phyloP scores from a whole-genome alignment of 2,888 invertebrate genomes.

The Drosophila ustulata region DNA sequence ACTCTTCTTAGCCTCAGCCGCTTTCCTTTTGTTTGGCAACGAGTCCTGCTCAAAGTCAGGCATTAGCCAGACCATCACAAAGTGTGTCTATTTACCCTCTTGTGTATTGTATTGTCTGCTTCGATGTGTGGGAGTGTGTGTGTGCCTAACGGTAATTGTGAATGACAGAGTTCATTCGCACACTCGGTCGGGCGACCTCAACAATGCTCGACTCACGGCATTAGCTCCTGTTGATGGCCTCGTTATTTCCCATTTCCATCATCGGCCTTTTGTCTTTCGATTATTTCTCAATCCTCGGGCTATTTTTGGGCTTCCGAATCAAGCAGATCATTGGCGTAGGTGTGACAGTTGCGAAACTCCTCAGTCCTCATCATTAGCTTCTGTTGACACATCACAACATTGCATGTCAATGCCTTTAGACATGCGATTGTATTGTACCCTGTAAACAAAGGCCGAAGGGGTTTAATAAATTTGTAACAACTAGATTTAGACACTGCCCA shows the following conservation, averaged over 20 bases:
- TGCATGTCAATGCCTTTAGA: neutral
- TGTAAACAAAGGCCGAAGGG: neutral
- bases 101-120: slow-evolving; percentile 10
- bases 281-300: slow-evolving; percentile 11
- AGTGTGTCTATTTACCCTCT: slow-evolving; percentile 57
- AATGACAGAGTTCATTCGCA: slow-evolving; percentile 36
- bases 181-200: slow-evolving; percentile 28
- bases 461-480: neutral
- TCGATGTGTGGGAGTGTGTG: neutral
- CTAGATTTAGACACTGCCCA: neutral
- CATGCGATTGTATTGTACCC: neutral
- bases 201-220: slow-evolving; percentile 13
- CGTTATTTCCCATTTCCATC: slow-evolving; percentile 31
- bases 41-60: slow-evolving; percentile 66
- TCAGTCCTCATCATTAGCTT: slow-evolving; percentile 31
- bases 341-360: slow-evolving; percentile 24
- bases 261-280: slow-evolving; percentile 5
- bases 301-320: neutral
- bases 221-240: slow-evolving; percentile 22
- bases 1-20: slow-evolving; percentile 40
- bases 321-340: slow-evolving; percentile 8
- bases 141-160: slow-evolving; percentile 67
- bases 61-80: slow-evolving; percentile 62
- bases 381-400: neutral
- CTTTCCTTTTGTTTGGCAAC: slow-evolving; percentile 58